Evolutionary conservation across 53 echinoderm and acorn worm genomes (phyloP).

Genomic region (Patiria pectinifera): DNA sequence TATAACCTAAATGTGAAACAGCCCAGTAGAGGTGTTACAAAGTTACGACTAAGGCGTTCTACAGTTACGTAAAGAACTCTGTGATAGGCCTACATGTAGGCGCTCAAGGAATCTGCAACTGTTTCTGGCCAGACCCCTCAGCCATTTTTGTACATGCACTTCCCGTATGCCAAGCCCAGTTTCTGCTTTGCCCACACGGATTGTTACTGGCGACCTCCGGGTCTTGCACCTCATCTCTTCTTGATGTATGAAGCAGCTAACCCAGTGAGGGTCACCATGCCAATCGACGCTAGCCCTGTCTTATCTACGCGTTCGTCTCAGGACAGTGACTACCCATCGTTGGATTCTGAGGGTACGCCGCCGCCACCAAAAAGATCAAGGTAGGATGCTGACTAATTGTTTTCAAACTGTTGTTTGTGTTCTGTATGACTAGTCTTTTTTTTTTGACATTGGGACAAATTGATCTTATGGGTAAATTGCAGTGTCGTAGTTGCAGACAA

Average conservation of each 20-base stretch:
- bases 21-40: background rate
- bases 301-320: conserved; percentile 56
- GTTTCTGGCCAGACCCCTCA: background rate
- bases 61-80: background rate
- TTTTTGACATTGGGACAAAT: background rate
- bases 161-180: background rate
- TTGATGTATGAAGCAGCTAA: conserved; percentile 53
- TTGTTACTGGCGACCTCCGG: conserved; percentile 13
- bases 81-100: background rate
- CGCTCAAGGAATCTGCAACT: background rate
- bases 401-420: background rate
- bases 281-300: conserved; percentile 59
- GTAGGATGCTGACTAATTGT: background rate
- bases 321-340: conserved; percentile 46
- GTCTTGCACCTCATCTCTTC: conserved; percentile 41
- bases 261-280: conserved; percentile 58
- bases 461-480: background rate
- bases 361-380: conserved; percentile 56
- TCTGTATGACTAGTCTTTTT: background rate
- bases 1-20: background rate
- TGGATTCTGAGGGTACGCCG: conserved; percentile 47
- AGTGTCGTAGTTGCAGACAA: background rate
- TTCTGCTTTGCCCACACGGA: background rate
- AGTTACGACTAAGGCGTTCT: background rate
- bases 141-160: conserved; percentile 3